Base-by-base conservation (phyloP, 1,140 invertebrate species). In the Meloidogyne hapla region DNA sequence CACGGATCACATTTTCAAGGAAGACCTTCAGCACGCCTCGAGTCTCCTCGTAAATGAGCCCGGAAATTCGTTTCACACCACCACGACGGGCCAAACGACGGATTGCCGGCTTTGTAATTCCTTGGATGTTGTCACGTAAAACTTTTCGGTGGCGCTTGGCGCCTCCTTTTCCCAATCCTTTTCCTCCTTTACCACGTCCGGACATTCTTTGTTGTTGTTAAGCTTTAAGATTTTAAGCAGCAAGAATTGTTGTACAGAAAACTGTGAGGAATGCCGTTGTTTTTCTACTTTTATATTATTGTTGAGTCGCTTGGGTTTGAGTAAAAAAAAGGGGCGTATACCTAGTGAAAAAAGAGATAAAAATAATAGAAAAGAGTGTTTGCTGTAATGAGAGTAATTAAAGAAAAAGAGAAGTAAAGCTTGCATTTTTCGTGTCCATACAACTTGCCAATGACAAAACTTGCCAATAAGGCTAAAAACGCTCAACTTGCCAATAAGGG, bases 1-100 rank as follows among this genome's bases (percentile, higher is more conserved):
- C 92, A 69, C 92, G 90, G 83, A 93, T 93, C 0, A 93, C 91
- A 84, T 92, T 93, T 87, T 93, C 92, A 70, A 93, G 88, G 87
- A 93, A 93, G 13, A 83, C 83, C 71, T 84, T 82, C n/a, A 83
- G 67, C 23, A 83, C 81, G 21, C 76, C 77, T 48, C 83, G 83
- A 45, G 81, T 83, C 69, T 83, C 81, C 83, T 92, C 91, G 83
- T 93, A 92, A 79, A 92, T 92, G 66, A 92, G 86, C n/a, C 91
- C 91, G 67, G 91, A 92, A 76, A 93, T 91, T 82, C 92, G 90
- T 83, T 93, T 93, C 0, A 93, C 92, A 70, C 92, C 92, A 74
- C 92, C 92, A 82, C 92, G 89, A 70, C 91, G 89, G 75, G 92
- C 92, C 78, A 93, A 82, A 84, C 90, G 89, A 81, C 90, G 89